Percentiles rank a stretch among this genome's conserved stretches.
These are phyloP conservation scores for Papilio helenus DNA, from an alignment of 1,140 invertebrate genomes.

Conservation along the genomic window DNA sequence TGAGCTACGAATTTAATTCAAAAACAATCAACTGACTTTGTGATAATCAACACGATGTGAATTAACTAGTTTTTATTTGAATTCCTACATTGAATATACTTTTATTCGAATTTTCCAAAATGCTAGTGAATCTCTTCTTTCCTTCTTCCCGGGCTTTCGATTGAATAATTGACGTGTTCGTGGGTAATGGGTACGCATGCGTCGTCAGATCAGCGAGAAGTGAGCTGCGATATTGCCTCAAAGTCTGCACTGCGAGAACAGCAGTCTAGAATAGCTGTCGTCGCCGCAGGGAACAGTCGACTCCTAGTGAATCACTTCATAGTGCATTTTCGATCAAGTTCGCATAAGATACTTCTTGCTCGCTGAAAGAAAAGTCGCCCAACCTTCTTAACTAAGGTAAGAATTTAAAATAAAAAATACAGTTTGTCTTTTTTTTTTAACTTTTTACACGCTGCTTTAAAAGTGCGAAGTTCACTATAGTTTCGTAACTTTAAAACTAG, in stretches of 20 bases:
- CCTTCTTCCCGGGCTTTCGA: conserved; percentile 62
- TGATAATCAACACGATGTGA: neutral
- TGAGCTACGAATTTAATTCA: neutral
- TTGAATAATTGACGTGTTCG: conserved; percentile 71
- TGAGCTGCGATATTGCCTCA: conserved; percentile 51
- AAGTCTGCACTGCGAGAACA: conserved; percentile 37
- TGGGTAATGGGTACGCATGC: conserved; percentile 59
- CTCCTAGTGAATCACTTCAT: conserved; percentile 38
- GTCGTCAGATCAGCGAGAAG: conserved; percentile 60
- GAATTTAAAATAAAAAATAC: neutral
- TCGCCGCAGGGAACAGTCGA: conserved; percentile 31
- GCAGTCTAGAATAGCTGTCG: conserved; percentile 47
- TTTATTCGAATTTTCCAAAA: neutral
- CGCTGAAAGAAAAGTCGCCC: conserved; percentile 32
- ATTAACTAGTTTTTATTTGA: neutral
- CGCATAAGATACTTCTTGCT: conserved; percentile 20
- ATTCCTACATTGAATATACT: neutral
- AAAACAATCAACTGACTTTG: neutral
- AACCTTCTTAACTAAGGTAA: conserved; percentile 35
- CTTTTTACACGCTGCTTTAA: conserved; percentile 26
- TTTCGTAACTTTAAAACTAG: conserved; percentile 37
- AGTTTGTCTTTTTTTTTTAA: conserved; percentile 26
- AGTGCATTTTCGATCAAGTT: conserved; percentile 37
- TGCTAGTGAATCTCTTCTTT: conserved; percentile 34
- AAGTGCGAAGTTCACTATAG: conserved; percentile 37